Evolutionary conservation across 2,113 vertebrate species (phyloP), one percentile per base, ranked within the genome.

Genomic region (Indicator maculatus): DNA sequence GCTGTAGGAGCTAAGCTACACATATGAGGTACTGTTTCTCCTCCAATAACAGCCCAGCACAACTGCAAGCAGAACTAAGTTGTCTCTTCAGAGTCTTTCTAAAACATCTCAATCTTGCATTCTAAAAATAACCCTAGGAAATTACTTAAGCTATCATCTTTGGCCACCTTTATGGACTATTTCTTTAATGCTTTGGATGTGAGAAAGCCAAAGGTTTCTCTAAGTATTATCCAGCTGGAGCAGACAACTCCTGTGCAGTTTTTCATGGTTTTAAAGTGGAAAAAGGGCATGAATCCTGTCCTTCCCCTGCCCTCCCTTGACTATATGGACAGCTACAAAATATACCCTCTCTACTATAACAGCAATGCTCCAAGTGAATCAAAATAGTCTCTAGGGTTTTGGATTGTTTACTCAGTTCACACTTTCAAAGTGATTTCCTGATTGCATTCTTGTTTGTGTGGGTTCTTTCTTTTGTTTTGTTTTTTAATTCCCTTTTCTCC

Each of bases 41-140:
- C 45, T 80, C 45, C 50, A 89, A 69, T 70, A 85, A 87, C 44
- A 31, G 24, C 27, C 50, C 64, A 61, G 39, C 27, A 73, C 33
- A 82, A n/a, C 14, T 80, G n/a, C 30, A 76, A 76, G 65, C 17
- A 67, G 65, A 91, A 85, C 41, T 4, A 85, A 85, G 50, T 16
- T 31, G 55, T 28, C 47, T 41, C 13, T 8, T 0, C 30, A 1
- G 56, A 86, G 52, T 24, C 75, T 67, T 69, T 91, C 23, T 33
- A 64, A 83, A 67, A 74, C 12, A 26, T 33, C 83, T 95, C 65
- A 44, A 53, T 86, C 70, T 91, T 63, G 15, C 28, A 16, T 24
- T n/a, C 83, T 79, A 89, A 90, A 94, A 95, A 88, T 83, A 88
- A 56, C 38, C 5, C 28, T 33, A 45, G 38, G 26, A 80, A 83